These are phyloP conservation scores for Nerophis lumbriciformis DNA, from an alignment of 2,113 vertebrate species.

Conservation along the genomic window DNA sequence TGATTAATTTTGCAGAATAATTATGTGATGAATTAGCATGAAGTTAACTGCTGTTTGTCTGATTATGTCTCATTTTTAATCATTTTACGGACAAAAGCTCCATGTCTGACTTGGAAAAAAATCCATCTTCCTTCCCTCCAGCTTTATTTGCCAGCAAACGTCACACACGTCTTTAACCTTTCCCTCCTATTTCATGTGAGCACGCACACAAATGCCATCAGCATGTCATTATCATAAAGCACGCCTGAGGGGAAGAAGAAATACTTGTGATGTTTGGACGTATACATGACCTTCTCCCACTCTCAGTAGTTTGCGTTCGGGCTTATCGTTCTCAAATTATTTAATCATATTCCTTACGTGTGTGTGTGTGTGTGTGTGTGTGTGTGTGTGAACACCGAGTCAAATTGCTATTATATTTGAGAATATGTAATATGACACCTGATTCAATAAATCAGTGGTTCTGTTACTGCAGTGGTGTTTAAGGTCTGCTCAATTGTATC, in stretches of 20 bases:
- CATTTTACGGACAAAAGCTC: too few species aligned
- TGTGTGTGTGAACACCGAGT: too few species aligned
- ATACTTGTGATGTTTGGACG: neutral
- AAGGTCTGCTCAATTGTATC: too few species aligned
- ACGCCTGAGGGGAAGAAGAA: neutral
- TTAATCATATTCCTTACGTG: neutral
- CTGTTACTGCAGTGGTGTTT: too few species aligned
- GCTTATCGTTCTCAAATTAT: constrained; percentile 4
- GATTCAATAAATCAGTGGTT: too few species aligned
- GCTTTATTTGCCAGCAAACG: neutral
- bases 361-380: too few species aligned
- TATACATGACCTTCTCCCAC: neutral
- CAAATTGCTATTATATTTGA: too few species aligned
- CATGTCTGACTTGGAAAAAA: too few species aligned
- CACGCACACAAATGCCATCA: neutral
- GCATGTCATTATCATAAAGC: constrained; percentile 4
- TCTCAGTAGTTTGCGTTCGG: neutral
- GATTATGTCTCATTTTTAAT: too few species aligned
- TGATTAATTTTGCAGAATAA: neutral
- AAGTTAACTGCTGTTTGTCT: neutral
- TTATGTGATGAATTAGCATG: neutral
- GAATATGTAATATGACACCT: too few species aligned
- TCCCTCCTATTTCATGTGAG: constrained; percentile 4
- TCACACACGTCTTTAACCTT: neutral
- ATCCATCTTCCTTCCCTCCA: too few species aligned